Evolutionary conservation across 2,113 vertebrate species (phyloP).

Genomic region (Ramphastos sulfuratus): DNA sequence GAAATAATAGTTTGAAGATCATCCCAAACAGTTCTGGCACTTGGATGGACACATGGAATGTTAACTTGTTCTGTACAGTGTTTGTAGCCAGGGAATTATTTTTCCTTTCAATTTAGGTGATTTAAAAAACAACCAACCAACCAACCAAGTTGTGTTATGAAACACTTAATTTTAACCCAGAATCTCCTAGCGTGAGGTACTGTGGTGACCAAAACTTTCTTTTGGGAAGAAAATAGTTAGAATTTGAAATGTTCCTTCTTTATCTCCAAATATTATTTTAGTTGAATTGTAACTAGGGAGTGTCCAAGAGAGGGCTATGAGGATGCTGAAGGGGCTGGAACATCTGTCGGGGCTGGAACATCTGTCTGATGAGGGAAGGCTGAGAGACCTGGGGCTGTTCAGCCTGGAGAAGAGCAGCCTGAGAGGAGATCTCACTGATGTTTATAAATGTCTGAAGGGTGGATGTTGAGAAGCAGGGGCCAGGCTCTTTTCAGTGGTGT

Average conservation of each 20-base stretch:
- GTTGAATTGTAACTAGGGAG: background rate
- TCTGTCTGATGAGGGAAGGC: too few species aligned
- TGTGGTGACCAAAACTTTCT: background rate
- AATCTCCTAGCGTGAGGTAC: background rate
- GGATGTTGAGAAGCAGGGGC: too few species aligned
- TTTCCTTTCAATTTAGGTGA: background rate
- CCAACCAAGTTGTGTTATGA: background rate
- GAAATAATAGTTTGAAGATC: background rate
- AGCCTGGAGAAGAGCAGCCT: too few species aligned
- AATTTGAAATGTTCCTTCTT: background rate
- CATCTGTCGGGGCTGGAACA: too few species aligned
- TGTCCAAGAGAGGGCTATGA: too few species aligned
- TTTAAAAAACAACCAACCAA: background rate
- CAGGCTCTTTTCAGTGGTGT: too few species aligned
- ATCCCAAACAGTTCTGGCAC: background rate
- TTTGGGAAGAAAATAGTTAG: background rate
- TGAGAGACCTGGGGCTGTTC: too few species aligned
- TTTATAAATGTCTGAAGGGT: too few species aligned
- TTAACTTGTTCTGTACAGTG: background rate
- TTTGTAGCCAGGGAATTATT: background rate
- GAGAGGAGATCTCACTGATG: too few species aligned
- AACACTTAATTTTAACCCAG: background rate
- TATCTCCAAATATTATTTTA: background rate
- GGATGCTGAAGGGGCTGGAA: too few species aligned
- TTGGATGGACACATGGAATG: background rate